Conservation (phyloP, 2,113 vertebrate species). For the Scomber japonicus region DNA sequence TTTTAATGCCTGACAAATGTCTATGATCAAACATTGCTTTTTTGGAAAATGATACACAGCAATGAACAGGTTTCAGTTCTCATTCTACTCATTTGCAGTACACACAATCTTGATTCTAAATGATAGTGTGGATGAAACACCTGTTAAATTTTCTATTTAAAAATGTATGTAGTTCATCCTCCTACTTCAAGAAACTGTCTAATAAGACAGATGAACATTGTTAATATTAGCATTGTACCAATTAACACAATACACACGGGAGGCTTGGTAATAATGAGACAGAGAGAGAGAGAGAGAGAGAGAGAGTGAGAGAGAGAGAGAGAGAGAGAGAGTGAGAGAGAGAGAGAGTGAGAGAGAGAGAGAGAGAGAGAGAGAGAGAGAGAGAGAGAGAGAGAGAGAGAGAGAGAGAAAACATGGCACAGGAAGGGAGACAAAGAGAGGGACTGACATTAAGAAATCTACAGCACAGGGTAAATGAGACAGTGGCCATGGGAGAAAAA, state of each 20-base stretch:
- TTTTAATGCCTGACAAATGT: too few species aligned
- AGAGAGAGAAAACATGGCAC: conserved; percentile 5
- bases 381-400: not conserved
- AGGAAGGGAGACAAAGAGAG: not conserved
- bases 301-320: not conserved
- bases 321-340: not conserved
- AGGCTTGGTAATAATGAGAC: conserved; percentile 64
- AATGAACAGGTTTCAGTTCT: too few species aligned
- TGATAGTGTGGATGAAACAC: not conserved
- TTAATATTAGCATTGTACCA: conserved; percentile 78
- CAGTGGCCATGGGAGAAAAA: not conserved
- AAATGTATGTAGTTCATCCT: conserved; percentile 65
- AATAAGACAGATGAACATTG: conserved; percentile 61
- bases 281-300: conserved; percentile 2
- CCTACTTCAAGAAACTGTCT: conserved; percentile 60
- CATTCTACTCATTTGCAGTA: too few species aligned
- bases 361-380: conserved; percentile 25
- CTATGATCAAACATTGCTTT: not conserved
- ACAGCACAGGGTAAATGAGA: not conserved
- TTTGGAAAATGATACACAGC: not conserved
- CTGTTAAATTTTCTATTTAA: conserved; percentile 21
- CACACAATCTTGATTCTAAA: not conserved
- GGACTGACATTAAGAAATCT: conserved; percentile 8
- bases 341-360: not conserved
- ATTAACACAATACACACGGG: conserved; percentile 75